These are phyloP conservation scores for Rhabdomys dilectus DNA, from an alignment of 2,113 vertebrate species.

Conservation along the genomic window DNA sequence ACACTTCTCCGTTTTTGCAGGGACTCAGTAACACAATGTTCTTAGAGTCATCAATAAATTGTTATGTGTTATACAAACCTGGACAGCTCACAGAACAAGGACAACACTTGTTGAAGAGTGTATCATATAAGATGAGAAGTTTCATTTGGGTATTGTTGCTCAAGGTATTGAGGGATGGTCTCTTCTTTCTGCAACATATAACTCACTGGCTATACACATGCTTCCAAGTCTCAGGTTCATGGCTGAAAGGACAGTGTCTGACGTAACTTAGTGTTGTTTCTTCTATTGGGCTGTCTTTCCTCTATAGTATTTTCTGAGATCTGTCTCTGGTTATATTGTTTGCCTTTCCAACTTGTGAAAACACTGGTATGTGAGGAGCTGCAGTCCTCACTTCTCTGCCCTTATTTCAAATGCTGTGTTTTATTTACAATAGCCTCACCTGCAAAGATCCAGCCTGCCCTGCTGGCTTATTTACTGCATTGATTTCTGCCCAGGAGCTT, in stretches of 20 bases:
- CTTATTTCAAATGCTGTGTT: not conserved
- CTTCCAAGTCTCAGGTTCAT: not conserved
- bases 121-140: not conserved
- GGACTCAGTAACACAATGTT: not conserved
- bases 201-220: accelerated
- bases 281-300: not conserved
- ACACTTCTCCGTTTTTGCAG: not conserved
- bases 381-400: not conserved
- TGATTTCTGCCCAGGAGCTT: not conserved
- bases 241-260: not conserved
- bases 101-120: not conserved
- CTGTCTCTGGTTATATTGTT: not conserved
- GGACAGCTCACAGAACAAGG: not conserved
- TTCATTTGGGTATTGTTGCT: not conserved
- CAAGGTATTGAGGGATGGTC: not conserved
- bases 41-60: constrained; percentile 23
- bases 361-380: not conserved
- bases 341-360: not conserved
- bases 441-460: not conserved
- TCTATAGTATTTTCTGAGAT: not conserved
- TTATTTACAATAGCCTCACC: not conserved
- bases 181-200: not conserved
- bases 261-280: not conserved
- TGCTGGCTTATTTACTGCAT: not conserved
- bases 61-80: not conserved